These are phyloP conservation scores for Escarpia spicata DNA, from an alignment of 2,888 invertebrate genomes.

Conservation along the genomic window DNA sequence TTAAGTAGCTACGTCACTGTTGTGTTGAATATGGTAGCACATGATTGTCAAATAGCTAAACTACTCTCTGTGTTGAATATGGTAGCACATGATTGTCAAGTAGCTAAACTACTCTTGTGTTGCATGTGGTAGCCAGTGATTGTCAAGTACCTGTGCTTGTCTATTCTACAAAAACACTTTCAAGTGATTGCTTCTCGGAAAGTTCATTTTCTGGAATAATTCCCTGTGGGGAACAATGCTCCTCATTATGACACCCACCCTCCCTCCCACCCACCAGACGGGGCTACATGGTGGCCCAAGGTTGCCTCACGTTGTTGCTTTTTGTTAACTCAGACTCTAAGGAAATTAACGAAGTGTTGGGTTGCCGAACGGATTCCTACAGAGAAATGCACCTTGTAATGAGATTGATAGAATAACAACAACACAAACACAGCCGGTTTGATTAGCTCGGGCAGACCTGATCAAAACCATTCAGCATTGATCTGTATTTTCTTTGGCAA, in stretches of 20 bases:
- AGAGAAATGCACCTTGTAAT: constrained; percentile 18
- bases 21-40: background rate
- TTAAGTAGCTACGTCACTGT: background rate
- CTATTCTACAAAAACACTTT: background rate
- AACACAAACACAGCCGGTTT: constrained; percentile 13
- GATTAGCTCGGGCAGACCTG: background rate
- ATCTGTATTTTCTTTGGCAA: constrained; percentile 18
- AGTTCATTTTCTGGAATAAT: constrained; percentile 10
- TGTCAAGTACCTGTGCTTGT: background rate
- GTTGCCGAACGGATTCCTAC: constrained; percentile 18
- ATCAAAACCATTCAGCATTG: constrained; percentile 19
- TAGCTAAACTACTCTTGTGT: background rate
- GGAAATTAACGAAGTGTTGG: constrained; percentile 23
- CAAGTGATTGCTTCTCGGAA: constrained; percentile 21
- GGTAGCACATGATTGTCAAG: background rate
- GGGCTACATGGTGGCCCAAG: background rate
- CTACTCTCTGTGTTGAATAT: background rate
- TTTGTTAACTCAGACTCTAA: constrained; percentile 19
- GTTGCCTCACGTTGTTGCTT: background rate
- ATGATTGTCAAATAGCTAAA: background rate
- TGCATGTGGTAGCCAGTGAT: background rate
- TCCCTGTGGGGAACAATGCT: background rate
- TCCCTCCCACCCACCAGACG: background rate
- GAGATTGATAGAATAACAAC: background rate
- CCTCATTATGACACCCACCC: background rate